Percentiles rank a stretch among this genome's conserved stretches.
phyloP scores from a whole-genome alignment of 2,113 vertebrate species.

The Pseudorectes ferrugineus region DNA sequence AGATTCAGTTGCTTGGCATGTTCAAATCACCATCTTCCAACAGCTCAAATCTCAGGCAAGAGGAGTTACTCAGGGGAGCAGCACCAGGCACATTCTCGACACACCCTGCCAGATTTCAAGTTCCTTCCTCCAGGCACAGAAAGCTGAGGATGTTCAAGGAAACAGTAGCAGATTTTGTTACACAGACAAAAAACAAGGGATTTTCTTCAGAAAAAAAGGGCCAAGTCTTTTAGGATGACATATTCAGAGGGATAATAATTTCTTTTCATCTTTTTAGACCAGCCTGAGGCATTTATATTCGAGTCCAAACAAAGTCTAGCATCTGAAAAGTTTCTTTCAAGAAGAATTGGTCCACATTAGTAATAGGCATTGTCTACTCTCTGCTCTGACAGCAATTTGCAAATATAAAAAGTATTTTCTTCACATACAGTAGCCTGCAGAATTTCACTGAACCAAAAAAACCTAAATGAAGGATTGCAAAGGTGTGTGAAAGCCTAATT shows the following conservation, averaged over 20 bases:
- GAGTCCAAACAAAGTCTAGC: neutral
- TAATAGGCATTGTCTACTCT: neutral
- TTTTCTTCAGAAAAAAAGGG: neutral
- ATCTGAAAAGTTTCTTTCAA: neutral
- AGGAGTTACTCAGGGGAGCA: neutral
- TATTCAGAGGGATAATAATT: slow-evolving; percentile 2
- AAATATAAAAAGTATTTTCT: neutral
- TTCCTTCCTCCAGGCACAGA: neutral
- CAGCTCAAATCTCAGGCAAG: neutral
- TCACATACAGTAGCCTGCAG: neutral
- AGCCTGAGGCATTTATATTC: slow-evolving; percentile 15
- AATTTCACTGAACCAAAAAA: neutral
- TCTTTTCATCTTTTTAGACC: slow-evolving; percentile 19
- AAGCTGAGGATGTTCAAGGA: neutral
- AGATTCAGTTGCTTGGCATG: neutral
- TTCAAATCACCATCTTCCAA: neutral
- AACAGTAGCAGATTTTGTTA: slow-evolving; percentile 36
- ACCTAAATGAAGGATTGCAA: neutral
- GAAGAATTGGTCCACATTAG: neutral
- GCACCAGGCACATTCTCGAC: neutral
- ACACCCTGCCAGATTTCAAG: neutral
- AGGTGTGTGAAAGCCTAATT: neutral
- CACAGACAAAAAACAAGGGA: neutral
- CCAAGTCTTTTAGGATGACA: neutral
- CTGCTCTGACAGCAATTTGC: neutral